Evolutionary conservation across 2,888 invertebrate species (phyloP), one percentile per base, ranked within the genome.

Genomic region (Parochlus steinenii): DNA sequence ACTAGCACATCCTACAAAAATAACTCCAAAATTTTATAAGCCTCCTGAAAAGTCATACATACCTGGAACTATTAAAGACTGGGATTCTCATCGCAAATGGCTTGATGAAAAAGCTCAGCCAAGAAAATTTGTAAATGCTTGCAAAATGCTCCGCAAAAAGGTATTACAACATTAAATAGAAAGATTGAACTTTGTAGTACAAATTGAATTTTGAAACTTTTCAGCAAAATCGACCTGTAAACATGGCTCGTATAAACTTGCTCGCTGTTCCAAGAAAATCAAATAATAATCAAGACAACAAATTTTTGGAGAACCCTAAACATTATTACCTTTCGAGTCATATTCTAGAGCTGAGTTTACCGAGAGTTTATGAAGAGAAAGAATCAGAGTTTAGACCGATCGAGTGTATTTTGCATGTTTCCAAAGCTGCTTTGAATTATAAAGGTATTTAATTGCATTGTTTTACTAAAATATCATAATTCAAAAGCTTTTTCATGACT

Each of bases 11-110:
- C 34, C 34, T 7, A 27, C 14, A 18, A 6, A 2, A 17, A 15
- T 27, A n/a, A 28, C 34, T 17, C 34, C 28, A 11, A 34, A 34
- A 22, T 34, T 22, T 28, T 12, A 14, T 6, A 34, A 22, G n/a
- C 34, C 25, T 5, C 24, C 24, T 7, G 26, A 26, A 17, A 17
- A 25, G 5, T 22, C 19, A 3, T 18, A 20, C 16, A 16, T 34
- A 2, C 34, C 34, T 19, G 28, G 28, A 22, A 20, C 12, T 8
- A 34, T 34, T 10, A 11, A 22, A 15, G 20, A 34, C 6, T 34
- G 34, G 34, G 15, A 28, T n/a, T n/a, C n/a, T n/a, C n/a, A 15
- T 20, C 28, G 34, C 28, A 27, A 20, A 16, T n/a, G n/a, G n/a
- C n/a, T n/a, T n/a, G n/a, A n/a, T n/a, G n/a, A n/a, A n/a, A n/a